These are phyloP conservation scores for Pantherophis alleghaniensis DNA, from an alignment of 2,797 vertebrate genomes.

Conservation along the genomic window DNA sequence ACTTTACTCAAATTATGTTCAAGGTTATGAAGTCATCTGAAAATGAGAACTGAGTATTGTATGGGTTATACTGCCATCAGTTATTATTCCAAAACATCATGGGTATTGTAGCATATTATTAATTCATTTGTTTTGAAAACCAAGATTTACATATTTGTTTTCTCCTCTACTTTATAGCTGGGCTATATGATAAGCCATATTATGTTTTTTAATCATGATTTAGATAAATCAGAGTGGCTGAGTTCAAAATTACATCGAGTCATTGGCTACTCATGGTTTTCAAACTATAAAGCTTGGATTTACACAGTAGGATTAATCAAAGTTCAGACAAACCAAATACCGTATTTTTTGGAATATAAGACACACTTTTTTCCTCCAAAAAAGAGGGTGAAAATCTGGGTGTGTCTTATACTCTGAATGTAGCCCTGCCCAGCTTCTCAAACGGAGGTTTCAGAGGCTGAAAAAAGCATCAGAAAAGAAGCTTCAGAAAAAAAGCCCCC, in stretches of 20 bases:
- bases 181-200: neutral
- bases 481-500: too few relatives aligned
- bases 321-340: neutral
- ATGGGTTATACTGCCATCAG: constrained; percentile 1
- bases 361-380: too few relatives aligned
- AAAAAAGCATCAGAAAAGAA: too few relatives aligned
- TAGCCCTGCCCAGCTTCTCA: too few relatives aligned
- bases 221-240: neutral
- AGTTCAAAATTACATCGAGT: neutral
- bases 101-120: neutral
- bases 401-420: too few relatives aligned
- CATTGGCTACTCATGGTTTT: neutral
- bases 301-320: neutral
- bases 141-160: neutral
- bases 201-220: neutral
- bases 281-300: neutral
- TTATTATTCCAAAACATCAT: constrained; percentile 30
- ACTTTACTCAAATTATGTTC: constrained; percentile 50
- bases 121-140: neutral
- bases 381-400: too few relatives aligned
- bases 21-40: constrained; percentile 37
- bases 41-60: constrained; percentile 33
- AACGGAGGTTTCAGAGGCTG: too few relatives aligned
- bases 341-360: too few relatives aligned
- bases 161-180: neutral